These are phyloP conservation scores for Sphaerophoria rueppellii DNA, from an alignment of 2,888 invertebrate genomes.

Conservation along the genomic window DNA sequence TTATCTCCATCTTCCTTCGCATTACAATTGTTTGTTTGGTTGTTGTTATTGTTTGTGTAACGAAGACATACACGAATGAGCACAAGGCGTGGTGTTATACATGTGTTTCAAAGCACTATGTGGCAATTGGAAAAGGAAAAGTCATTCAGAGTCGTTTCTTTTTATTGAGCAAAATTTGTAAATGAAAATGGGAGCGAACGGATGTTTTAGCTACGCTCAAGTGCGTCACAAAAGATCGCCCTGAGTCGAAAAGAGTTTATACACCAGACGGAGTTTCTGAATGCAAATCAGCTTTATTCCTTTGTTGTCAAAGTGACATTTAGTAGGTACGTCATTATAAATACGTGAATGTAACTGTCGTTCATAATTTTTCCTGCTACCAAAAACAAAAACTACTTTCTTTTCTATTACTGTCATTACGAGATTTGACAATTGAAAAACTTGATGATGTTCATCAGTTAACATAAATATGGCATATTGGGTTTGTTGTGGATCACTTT, in stretches of 20 bases:
- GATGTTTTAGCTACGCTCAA: conserved; percentile 79
- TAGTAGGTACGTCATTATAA: no score
- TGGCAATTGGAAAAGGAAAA: conserved; percentile 46
- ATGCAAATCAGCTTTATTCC: no score
- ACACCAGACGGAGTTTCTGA: conserved; percentile 42
- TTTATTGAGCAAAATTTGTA: conserved; percentile 14
- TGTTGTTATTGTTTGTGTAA: conserved; percentile 1
- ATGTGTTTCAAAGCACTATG: conserved; percentile 44
- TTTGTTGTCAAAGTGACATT: no score
- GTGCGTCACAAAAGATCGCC: conserved; percentile 75
- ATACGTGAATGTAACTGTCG: no score
- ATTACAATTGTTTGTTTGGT: conserved; percentile 34
- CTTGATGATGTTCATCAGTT: no score
- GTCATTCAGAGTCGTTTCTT: conserved; percentile 9
- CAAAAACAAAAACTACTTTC: no score
- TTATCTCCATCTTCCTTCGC: conserved; percentile 5
- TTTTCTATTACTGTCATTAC: no score
- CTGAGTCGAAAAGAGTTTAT: conserved; percentile 62
- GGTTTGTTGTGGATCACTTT: no score
- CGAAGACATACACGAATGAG: conserved; percentile 31
- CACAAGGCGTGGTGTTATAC: conserved; percentile 54
- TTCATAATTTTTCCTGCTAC: no score
- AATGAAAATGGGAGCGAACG: conserved; percentile 75
- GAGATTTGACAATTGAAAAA: no score
- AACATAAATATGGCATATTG: no score